A percentile compares a stretch with the other conserved stretches of the same genome.
Evolutionary conservation across 2,797 vertebrate species (phyloP).

Genomic region (Trematomus bernacchii): DNA sequence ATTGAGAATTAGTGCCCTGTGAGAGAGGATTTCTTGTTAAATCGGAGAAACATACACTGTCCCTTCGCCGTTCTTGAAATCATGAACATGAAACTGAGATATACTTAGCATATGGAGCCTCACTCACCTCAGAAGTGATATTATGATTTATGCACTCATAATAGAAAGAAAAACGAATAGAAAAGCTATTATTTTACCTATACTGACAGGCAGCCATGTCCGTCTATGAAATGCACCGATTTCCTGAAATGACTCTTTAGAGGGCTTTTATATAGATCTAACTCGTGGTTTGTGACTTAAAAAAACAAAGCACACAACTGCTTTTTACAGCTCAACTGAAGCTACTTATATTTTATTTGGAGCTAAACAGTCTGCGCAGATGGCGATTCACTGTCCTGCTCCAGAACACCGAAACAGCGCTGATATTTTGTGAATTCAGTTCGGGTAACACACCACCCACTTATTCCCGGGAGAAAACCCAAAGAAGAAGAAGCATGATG

Average conservation of each 20-base stretch:
- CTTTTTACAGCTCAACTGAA: not conserved
- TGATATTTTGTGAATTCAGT: constrained; percentile 38
- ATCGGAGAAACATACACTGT: no score
- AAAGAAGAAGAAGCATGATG: not conserved
- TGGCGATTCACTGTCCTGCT: constrained; percentile 8
- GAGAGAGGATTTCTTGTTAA: not conserved
- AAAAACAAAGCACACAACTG: not conserved
- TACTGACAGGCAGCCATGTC: no score
- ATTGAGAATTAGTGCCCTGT: not conserved
- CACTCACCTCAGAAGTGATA: not conserved
- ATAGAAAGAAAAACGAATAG: not conserved
- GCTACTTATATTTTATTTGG: not conserved
- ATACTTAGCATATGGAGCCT: no score
- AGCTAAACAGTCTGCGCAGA: not conserved
- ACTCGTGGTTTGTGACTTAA: not conserved
- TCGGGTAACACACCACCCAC: constrained; percentile 38
- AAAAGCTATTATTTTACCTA: not conserved
- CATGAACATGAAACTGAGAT: no score
- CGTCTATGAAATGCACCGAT: not conserved
- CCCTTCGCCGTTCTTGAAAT: no score
- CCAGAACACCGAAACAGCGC: constrained; percentile 17
- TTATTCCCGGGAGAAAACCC: not conserved
- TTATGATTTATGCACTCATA: not conserved
- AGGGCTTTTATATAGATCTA: not conserved
- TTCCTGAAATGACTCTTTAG: constrained; percentile 23